These are phyloP conservation scores for Oeneis ivallda DNA, from an alignment of 2,888 invertebrate species.

Conservation along the genomic window DNA sequence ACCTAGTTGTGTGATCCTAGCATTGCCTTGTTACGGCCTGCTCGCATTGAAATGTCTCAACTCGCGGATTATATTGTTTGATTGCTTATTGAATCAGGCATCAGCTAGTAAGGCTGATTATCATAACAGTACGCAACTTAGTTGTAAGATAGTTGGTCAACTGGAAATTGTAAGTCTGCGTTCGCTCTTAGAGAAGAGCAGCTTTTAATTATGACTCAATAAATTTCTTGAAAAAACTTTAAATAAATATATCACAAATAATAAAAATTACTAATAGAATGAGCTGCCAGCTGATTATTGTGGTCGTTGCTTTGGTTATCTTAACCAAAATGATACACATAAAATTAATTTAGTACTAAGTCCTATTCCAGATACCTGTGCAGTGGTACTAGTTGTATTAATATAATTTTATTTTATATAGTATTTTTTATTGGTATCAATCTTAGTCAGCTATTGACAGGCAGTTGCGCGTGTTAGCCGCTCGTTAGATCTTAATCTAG, in stretches of 20 bases:
- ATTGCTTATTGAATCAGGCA: conserved; percentile 16
- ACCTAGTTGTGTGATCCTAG: conserved; percentile 10
- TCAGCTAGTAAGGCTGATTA: too few relatives aligned
- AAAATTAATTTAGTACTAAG: not conserved
- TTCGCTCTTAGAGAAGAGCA: too few relatives aligned
- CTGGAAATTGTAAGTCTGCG: too few relatives aligned
- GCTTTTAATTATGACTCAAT: too few relatives aligned
- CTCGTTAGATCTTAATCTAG: conserved; percentile 40
- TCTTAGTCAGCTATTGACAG: conserved; percentile 27
- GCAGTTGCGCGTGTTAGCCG: conserved; percentile 35
- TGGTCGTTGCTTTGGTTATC: too few relatives aligned
- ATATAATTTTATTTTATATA: not conserved
- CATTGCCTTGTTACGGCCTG: conserved; percentile 16
- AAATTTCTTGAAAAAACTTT: too few relatives aligned
- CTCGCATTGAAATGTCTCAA: conserved; percentile 30
- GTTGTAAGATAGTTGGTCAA: too few relatives aligned
- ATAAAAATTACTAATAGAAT: too few relatives aligned
- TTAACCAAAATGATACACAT: too few relatives aligned
- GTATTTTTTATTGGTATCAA: conserved; percentile 10
- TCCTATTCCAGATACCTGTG: not conserved
- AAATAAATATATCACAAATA: too few relatives aligned
- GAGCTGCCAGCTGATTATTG: too few relatives aligned
- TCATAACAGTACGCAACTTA: too few relatives aligned
- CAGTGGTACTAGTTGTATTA: not conserved
- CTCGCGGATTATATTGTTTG: conserved; percentile 10